Conservation (phyloP, 2,113 vertebrate genomes). For the Scopus umbretta region DNA sequence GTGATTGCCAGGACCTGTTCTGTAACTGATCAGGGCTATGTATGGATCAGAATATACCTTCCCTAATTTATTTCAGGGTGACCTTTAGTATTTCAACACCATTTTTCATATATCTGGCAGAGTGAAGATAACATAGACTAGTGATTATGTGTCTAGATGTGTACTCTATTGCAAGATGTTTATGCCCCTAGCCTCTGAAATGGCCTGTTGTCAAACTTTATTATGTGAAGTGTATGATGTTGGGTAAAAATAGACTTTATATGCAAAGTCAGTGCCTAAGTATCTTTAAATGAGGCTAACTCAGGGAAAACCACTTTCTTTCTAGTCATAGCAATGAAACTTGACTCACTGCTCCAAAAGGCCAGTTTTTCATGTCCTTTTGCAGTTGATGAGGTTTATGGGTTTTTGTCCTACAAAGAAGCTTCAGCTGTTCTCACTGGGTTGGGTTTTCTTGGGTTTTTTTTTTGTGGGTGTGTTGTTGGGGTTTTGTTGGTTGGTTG, state of each 20-base stretch:
- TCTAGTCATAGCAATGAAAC: not conserved
- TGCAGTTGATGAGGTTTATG: not conserved
- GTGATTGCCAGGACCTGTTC: not conserved
- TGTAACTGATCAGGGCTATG: not conserved
- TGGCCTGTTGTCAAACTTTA: slow-evolving; percentile 11
- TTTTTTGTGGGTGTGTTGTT: not conserved
- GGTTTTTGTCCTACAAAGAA: not conserved
- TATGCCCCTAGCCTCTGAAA: slow-evolving; percentile 18
- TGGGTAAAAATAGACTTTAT: slow-evolving; percentile 9
- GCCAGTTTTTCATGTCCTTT: not conserved
- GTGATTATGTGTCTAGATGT: not conserved
- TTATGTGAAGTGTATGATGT: not conserved
- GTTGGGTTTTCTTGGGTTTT: no score
- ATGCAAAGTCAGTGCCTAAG: not conserved
- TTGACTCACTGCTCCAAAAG: not conserved
- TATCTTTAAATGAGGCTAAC: not conserved
- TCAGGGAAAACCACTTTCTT: not conserved
- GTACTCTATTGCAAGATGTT: not conserved
- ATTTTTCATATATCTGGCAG: not conserved
- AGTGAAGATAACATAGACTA: not conserved
- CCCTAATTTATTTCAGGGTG: not conserved
- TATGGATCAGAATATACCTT: not conserved
- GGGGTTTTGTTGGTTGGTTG: no score
- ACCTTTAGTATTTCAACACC: not conserved
- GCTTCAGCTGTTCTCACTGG: not conserved